These are phyloP conservation scores for Phylloscopus trochilus DNA, from an alignment of 2,113 vertebrate genomes.

Conservation along the genomic window DNA sequence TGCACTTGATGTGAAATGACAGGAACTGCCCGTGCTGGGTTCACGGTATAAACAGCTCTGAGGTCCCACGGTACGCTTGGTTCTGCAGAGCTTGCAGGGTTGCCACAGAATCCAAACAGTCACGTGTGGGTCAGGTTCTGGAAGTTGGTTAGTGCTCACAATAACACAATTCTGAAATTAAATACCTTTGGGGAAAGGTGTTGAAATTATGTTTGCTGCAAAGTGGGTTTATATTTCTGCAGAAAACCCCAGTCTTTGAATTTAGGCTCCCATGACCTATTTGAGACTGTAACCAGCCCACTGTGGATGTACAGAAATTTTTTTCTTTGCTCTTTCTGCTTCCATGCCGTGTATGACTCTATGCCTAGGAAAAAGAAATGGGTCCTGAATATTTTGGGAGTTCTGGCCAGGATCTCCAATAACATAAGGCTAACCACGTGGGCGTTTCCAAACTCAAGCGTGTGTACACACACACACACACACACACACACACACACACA, in stretches of 20 bases:
- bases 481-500: fast-evolving
- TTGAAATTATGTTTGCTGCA: background rate
- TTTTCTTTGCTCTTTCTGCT: background rate
- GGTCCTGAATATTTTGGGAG: background rate
- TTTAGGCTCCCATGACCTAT: background rate
- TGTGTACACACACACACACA: fast-evolving
- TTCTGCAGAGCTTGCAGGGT: background rate
- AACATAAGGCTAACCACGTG: background rate
- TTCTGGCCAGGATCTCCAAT: background rate
- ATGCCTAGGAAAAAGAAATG: background rate
- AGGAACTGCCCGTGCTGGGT: background rate
- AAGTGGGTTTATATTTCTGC: background rate
- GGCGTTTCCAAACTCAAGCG: fast-evolving
- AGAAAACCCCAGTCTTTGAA: background rate
- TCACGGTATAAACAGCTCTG: background rate
- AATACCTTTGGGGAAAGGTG: background rate
- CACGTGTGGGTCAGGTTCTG: background rate
- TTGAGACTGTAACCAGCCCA: background rate
- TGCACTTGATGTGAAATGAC: background rate
- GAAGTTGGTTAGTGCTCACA: background rate
- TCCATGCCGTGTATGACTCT: background rate
- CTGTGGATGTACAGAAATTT: background rate
- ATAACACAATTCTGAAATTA: background rate
- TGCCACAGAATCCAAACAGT: background rate
- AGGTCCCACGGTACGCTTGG: background rate